phyloP scores from a whole-genome alignment of 2,797 vertebrate genomes.

The Onychomys leucogaster region DNA sequence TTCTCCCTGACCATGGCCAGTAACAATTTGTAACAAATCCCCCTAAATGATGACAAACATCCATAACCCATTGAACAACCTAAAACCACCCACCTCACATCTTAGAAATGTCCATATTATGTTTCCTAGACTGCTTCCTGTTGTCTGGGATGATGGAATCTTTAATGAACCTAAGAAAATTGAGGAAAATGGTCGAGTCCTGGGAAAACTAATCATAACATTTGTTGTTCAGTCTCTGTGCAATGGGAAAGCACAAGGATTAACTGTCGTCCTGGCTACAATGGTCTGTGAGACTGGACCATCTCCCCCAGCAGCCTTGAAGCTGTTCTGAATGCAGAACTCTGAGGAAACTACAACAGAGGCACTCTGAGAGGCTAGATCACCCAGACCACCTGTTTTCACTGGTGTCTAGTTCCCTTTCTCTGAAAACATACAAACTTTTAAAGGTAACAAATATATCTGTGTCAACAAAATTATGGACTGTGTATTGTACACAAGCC shows the following conservation, averaged over 20 bases:
- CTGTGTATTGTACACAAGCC: not conserved
- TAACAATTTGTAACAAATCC: not conserved
- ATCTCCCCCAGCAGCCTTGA: not conserved
- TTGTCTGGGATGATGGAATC: not conserved
- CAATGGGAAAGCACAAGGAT: not conserved
- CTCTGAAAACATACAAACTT: not conserved
- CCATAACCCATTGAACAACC: not conserved
- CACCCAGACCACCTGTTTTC: not conserved
- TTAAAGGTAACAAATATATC: not conserved
- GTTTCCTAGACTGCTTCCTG: not conserved
- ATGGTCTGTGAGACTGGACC: not conserved
- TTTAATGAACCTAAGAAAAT: not conserved
- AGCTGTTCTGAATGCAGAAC: not conserved
- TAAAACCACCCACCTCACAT: not conserved
- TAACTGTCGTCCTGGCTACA: not conserved
- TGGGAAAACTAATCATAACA: not conserved
- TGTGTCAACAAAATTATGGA: not conserved
- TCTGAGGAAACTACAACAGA: not conserved
- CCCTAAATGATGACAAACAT: not conserved
- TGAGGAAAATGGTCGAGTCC: not conserved
- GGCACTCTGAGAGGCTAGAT: not conserved
- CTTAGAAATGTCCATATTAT: not conserved
- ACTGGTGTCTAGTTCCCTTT: not conserved
- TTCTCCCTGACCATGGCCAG: not conserved
- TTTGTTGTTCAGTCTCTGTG: not conserved